phyloP scores from a whole-genome alignment of 2,113 vertebrate species.

The Phaetusa simplex region DNA sequence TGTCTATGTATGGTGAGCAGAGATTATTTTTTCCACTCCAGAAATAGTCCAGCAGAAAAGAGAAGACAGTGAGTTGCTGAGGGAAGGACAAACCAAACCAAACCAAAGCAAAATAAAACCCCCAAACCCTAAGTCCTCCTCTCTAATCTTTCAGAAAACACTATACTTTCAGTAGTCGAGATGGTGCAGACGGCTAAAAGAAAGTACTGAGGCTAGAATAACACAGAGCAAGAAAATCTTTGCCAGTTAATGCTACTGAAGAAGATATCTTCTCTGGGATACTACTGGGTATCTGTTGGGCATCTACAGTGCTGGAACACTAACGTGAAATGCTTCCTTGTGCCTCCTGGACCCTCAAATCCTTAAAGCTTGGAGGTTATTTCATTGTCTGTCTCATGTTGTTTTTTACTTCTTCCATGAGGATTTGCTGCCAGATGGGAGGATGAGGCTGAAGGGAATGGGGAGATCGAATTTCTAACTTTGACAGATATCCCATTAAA shows the following conservation, averaged over 20 bases:
- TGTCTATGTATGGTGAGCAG: background rate
- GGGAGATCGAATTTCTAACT: background rate
- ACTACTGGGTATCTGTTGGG: background rate
- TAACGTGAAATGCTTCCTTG: background rate
- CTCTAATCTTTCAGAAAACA: background rate
- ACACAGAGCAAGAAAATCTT: background rate
- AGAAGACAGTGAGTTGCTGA: background rate
- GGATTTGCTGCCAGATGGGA: background rate
- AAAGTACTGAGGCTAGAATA: background rate
- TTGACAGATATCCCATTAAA: background rate
- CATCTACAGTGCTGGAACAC: background rate
- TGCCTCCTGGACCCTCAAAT: background rate
- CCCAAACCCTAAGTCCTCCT: background rate
- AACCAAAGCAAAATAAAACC: background rate
- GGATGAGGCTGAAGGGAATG: background rate
- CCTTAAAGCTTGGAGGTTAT: background rate
- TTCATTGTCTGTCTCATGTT: background rate
- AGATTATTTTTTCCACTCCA: background rate
- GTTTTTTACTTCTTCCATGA: background rate
- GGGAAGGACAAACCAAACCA: background rate
- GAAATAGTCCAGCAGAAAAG: background rate
- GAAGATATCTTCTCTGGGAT: background rate
- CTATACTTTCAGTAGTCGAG: background rate
- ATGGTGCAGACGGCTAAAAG: background rate
- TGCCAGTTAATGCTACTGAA: background rate